These are phyloP conservation scores for Clarias batrachus DNA, from an alignment of 2,113 vertebrate species.

Conservation along the genomic window DNA sequence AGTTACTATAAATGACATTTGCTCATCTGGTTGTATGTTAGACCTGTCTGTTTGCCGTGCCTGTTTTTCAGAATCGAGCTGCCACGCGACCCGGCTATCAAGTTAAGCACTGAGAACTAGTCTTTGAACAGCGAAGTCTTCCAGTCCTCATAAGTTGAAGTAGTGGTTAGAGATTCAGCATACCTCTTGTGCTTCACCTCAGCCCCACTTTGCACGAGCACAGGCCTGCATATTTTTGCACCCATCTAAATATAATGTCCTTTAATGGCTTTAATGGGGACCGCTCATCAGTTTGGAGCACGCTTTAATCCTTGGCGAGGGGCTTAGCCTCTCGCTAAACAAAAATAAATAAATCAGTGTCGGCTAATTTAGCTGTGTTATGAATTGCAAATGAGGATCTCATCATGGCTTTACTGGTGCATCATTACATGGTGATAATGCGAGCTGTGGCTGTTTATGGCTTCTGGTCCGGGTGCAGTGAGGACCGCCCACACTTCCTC, in stretches of 20 bases:
- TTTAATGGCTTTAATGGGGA: constrained; percentile 43
- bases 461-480: constrained; percentile 38
- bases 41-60: constrained; percentile 25
- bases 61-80: background rate
- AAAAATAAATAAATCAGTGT: constrained; percentile 53
- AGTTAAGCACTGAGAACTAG: background rate
- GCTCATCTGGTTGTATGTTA: background rate
- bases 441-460: constrained; percentile 45
- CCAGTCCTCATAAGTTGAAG: background rate
- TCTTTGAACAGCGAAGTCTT: constrained; percentile 10
- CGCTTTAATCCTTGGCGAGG: constrained; percentile 40
- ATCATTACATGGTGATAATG: constrained; percentile 50
- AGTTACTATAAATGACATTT: constrained; percentile 22
- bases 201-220: background rate
- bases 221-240: constrained; percentile 28
- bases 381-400: constrained; percentile 53
- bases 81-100: background rate
- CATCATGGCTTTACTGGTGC: constrained; percentile 38
- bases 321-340: constrained; percentile 47
- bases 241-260: constrained; percentile 21
- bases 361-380: constrained; percentile 49
- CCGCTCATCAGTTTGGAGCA: constrained; percentile 39
- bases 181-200: background rate
- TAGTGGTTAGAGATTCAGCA: constrained; percentile 12
- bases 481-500: constrained; percentile 28